Percentiles rank a stretch among this genome's conserved stretches.
Conservation (phyloP, 53 echinoderm and acorn worm genomes). For the Antedon mediterranea region DNA sequence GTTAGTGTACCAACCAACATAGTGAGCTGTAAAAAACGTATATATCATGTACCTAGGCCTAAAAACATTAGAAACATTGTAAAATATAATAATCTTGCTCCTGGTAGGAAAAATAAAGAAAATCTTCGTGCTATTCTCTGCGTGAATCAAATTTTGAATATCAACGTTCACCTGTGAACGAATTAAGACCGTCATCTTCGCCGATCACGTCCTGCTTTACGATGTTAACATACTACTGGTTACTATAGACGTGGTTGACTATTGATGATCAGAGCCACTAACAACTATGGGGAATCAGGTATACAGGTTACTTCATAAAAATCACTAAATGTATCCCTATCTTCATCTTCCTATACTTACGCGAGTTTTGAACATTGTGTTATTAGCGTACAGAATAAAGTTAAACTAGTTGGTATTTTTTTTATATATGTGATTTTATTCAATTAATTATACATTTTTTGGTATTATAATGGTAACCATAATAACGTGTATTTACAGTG, state of each 20-base stretch:
- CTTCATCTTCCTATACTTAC: background rate
- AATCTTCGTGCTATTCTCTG: no score
- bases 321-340: background rate
- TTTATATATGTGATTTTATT: no score
- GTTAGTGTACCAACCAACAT: no score
- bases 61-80: no score
- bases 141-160: background rate
- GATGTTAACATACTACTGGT: slow-evolving; percentile 15
- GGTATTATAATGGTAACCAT: no score
- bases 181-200: slow-evolving; percentile 13
- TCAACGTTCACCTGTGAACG: slow-evolving; percentile 20
- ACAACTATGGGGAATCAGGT: slow-evolving; percentile 8
- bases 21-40: no score
- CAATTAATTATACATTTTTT: no score
- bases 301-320: slow-evolving; percentile 19
- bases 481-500: no score
- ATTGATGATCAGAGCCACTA: slow-evolving; percentile 12
- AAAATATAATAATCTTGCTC: no score
- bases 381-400: slow-evolving; percentile 3
- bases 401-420: slow-evolving; percentile 5
- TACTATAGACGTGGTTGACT: slow-evolving; percentile 20
- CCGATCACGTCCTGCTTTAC: slow-evolving; percentile 7
- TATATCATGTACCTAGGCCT: no score
- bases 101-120: no score
- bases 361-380: slow-evolving; percentile 21